Percentiles rank a stretch among this genome's conserved stretches.
These are phyloP conservation scores for Lytechinus pictus DNA, from an alignment of 35 echinoderm and acorn worm species.

Conservation along the genomic window DNA sequence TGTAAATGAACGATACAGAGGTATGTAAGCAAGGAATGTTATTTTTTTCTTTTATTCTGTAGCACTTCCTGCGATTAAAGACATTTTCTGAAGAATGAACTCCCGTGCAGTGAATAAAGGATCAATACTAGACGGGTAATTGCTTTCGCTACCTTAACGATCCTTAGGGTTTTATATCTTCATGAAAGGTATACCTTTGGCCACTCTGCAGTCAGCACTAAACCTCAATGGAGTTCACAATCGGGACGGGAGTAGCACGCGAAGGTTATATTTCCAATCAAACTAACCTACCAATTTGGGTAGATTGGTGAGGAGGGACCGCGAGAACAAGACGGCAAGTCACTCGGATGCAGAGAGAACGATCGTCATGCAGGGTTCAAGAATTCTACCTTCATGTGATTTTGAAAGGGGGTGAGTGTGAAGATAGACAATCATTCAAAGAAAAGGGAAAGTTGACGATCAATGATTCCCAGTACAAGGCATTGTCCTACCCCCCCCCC, in stretches of 20 bases:
- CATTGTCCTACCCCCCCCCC: neutral
- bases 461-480: neutral
- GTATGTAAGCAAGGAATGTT: neutral
- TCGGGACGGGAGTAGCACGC: neutral
- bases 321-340: neutral
- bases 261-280: constrained; percentile 11
- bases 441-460: neutral
- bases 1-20: too few species aligned
- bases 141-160: neutral
- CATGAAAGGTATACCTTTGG: neutral
- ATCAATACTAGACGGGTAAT: neutral
- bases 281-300: neutral
- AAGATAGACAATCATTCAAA: neutral
- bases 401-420: neutral
- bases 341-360: neutral
- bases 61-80: neutral
- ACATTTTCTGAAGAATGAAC: neutral
- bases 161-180: neutral
- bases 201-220: neutral
- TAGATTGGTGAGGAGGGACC: neutral
- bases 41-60: neutral
- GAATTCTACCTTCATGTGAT: neutral
- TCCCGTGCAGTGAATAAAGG: neutral
- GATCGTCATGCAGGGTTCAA: neutral
- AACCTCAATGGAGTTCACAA: neutral